Evolutionary conservation across 2,113 vertebrate species (phyloP).

Genomic region (Burhinus oedicnemus): DNA sequence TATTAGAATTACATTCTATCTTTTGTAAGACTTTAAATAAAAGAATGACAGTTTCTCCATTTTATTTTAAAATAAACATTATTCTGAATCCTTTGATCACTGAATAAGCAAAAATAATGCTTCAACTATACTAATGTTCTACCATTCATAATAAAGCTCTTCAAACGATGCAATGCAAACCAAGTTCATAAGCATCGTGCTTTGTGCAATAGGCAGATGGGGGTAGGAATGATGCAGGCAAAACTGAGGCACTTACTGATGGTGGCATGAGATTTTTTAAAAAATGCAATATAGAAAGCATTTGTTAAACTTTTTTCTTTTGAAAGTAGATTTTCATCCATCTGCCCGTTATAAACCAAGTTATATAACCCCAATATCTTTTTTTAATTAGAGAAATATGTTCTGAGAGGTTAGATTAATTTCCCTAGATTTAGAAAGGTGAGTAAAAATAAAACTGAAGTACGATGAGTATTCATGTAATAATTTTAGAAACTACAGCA

Average conservation of each 20-base stretch:
- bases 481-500: conserved; percentile 39
- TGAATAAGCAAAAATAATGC: neutral
- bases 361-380: conserved; percentile 1
- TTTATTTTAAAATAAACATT: neutral
- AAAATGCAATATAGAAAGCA: neutral
- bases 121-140: neutral
- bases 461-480: conserved; percentile 21
- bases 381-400: conserved; percentile 27
- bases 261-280: neutral
- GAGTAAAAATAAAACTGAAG: conserved; percentile 41
- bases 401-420: conserved; percentile 35
- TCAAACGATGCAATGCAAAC: neutral
- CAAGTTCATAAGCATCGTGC: neutral
- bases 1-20: neutral
- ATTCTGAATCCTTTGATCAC: neutral
- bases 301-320: neutral
- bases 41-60: neutral
- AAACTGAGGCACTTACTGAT: neutral
- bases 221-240: neutral
- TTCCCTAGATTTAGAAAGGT: conserved; percentile 28
- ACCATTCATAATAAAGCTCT: neutral
- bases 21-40: neutral
- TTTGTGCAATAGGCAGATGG: neutral
- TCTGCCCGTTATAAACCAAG: neutral
- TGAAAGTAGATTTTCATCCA: neutral